Conservation (phyloP, 2,888 invertebrate species). For the Parnassius mnemosyne region DNA sequence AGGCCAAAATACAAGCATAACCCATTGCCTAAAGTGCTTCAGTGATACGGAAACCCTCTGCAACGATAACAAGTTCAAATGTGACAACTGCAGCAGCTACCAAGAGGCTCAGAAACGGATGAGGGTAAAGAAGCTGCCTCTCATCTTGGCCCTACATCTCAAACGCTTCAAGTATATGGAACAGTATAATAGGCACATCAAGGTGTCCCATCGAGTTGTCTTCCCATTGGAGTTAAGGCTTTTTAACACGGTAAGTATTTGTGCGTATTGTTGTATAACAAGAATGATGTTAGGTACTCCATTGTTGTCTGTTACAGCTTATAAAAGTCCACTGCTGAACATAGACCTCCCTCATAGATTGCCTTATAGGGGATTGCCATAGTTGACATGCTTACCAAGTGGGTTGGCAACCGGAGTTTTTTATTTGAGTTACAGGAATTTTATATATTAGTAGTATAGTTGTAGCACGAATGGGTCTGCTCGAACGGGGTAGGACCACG, state of each 20-base stretch:
- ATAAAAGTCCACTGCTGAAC: too few relatives aligned
- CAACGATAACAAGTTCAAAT: conserved; percentile 99
- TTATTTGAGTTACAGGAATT: too few relatives aligned
- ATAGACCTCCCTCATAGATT: too few relatives aligned
- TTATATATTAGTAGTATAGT: too few relatives aligned
- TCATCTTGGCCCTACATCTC: conserved; percentile 97
- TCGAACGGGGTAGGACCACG: too few relatives aligned
- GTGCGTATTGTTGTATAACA: neutral
- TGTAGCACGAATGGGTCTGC: too few relatives aligned
- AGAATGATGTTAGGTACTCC: too few relatives aligned
- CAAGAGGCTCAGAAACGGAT: conserved; percentile 99
- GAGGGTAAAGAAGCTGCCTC: conserved; percentile 98
- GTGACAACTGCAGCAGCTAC: conserved; percentile 99
- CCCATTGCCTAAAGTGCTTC: conserved; percentile 98
- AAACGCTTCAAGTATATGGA: conserved; percentile 99
- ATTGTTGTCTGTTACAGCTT: too few relatives aligned
- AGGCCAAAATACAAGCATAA: conserved; percentile 99
- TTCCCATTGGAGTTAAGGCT: conserved; percentile 98
- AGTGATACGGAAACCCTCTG: conserved; percentile 99
- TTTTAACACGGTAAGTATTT: conserved; percentile 94
- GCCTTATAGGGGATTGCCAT: too few relatives aligned
- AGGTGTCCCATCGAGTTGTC: conserved; percentile 99
- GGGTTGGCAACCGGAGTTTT: too few relatives aligned
- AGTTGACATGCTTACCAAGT: too few relatives aligned
- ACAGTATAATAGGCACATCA: conserved; percentile 98